phyloP scores from a whole-genome alignment of 2,888 invertebrate genomes.

The Lymantria dispar region DNA sequence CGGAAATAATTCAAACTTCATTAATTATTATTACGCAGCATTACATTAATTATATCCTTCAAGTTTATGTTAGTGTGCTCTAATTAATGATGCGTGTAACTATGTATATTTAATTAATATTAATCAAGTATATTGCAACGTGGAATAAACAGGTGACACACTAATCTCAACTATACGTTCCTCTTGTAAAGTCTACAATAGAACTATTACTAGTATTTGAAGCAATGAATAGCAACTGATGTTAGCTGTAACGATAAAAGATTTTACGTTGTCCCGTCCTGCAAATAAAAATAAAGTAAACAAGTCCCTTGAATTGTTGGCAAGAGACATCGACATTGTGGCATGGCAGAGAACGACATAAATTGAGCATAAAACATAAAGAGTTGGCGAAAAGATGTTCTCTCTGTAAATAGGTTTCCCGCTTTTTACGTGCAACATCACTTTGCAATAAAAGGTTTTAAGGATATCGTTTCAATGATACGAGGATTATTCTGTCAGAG shows the following conservation, averaged over 20 bases:
- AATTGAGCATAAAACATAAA: background rate
- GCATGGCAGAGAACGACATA: background rate
- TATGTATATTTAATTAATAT: background rate
- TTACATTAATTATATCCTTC: background rate
- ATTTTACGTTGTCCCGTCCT: conserved; percentile 28
- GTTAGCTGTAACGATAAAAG: conserved; percentile 30
- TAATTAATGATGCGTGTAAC: background rate
- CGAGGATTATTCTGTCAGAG: background rate
- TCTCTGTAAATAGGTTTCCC: background rate
- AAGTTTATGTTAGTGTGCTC: background rate
- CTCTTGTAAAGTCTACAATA: background rate
- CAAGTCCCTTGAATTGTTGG: conserved; percentile 22
- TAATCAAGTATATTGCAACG: background rate
- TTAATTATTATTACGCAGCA: background rate
- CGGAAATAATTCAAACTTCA: background rate
- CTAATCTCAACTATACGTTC: background rate
- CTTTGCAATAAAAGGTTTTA: conserved; percentile 1
- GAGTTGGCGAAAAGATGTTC: background rate
- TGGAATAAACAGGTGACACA: background rate
- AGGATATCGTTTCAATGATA: background rate
- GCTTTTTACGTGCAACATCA: background rate
- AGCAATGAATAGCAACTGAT: conserved; percentile 27
- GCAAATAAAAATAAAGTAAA: conserved; percentile 34
- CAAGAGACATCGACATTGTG: conserved; percentile 20
- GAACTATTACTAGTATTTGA: conserved; percentile 11